These are phyloP conservation scores for Hirtodrosophila histrioides DNA, from an alignment of 2,888 invertebrate species.

Conservation along the genomic window DNA sequence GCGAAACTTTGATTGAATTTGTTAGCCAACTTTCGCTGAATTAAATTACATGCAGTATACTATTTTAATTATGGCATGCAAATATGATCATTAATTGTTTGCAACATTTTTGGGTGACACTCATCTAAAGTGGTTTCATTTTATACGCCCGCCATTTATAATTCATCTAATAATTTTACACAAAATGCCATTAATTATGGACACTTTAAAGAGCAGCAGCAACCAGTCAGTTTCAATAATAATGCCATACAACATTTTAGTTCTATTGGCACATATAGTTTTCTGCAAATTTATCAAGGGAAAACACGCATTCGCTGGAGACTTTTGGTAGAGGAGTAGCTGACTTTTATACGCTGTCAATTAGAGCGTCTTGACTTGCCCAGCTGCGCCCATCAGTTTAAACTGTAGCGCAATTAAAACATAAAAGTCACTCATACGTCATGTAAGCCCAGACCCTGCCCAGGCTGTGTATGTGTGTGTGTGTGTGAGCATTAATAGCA, in stretches of 20 bases:
- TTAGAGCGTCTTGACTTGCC: slow-evolving; percentile 62
- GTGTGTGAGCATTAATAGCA: slow-evolving; percentile 59
- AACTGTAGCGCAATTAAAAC: slow-evolving; percentile 73
- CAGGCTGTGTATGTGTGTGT: slow-evolving; percentile 8
- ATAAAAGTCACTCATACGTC: slow-evolving; percentile 80
- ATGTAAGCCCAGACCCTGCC: slow-evolving; percentile 44
- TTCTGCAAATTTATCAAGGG: not conserved
- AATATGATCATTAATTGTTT: slow-evolving; percentile 7
- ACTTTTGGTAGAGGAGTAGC: no score
- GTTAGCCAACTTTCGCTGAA: not conserved
- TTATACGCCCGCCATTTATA: slow-evolving; percentile 26
- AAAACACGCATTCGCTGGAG: not conserved
- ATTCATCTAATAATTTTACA: slow-evolving; percentile 33
- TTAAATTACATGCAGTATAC: not conserved
- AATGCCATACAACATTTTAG: slow-evolving; percentile 3
- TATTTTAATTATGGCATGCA: slow-evolving; percentile 11
- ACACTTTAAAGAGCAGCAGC: slow-evolving; percentile 19
- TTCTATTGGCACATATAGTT: slow-evolving; percentile 8
- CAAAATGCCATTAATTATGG: slow-evolving; percentile 47
- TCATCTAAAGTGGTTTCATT: slow-evolving; percentile 41
- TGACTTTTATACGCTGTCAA: slow-evolving; percentile 54
- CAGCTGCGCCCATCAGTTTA: slow-evolving; percentile 65
- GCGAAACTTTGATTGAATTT: no score
- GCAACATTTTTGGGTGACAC: slow-evolving; percentile 23
- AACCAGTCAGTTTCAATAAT: slow-evolving; percentile 10